These are phyloP conservation scores for Heliconius ethilla DNA, from an alignment of 2,888 invertebrate genomes.

Conservation along the genomic window DNA sequence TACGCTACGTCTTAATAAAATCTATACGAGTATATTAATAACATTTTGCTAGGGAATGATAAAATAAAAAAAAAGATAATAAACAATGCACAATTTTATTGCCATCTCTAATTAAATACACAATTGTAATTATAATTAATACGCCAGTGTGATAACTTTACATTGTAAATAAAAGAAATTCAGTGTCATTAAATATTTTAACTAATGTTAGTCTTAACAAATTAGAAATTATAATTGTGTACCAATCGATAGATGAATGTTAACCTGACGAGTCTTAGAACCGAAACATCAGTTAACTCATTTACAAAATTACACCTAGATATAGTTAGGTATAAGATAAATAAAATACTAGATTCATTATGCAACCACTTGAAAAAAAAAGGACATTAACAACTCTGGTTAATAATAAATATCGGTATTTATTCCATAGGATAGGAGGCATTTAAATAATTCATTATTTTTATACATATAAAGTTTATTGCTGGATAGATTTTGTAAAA, in stretches of 20 bases:
- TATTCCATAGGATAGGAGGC: constrained; percentile 43
- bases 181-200: constrained; percentile 50
- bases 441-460: constrained; percentile 45
- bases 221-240: constrained; percentile 75
- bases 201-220: constrained; percentile 49
- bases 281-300: constrained; percentile 65
- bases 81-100: constrained; percentile 77
- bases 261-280: constrained; percentile 70
- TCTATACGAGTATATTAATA: too few species aligned
- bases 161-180: constrained; percentile 44
- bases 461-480: constrained; percentile 46
- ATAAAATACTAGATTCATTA: constrained; percentile 52
- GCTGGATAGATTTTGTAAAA: background rate
- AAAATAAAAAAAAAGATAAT: constrained; percentile 50
- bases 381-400: constrained; percentile 55
- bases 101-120: constrained; percentile 77
- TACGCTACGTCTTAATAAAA: too few species aligned
- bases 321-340: constrained; percentile 61
- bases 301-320: constrained; percentile 60
- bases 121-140: constrained; percentile 70
- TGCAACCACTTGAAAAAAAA: constrained; percentile 55
- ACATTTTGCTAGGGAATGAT: background rate
- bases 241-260: constrained; percentile 64
- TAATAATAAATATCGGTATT: constrained; percentile 57
- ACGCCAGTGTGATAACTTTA: constrained; percentile 58